Conservation (phyloP, 2,888 invertebrate species). For the Ormyrus pomaceus region DNA sequence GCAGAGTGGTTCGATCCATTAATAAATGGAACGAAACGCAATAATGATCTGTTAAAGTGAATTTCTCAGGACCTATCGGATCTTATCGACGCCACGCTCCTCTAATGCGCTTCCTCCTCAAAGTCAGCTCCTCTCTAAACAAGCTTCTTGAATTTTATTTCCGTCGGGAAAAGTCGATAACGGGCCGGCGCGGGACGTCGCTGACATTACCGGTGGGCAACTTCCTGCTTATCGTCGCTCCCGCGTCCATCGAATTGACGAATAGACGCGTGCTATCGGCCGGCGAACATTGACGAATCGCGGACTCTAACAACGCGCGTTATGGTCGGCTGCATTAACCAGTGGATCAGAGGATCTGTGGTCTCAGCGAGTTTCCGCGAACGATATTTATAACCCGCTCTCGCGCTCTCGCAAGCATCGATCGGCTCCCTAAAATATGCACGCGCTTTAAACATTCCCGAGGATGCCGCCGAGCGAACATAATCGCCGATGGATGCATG, state of each 20-base stretch:
- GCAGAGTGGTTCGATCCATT: too few species aligned
- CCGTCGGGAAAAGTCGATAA: too few species aligned
- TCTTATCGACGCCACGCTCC: too few species aligned
- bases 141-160: too few species aligned
- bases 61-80: too few species aligned
- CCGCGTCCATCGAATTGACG: slow-evolving; percentile 65
- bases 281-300: slow-evolving; percentile 15
- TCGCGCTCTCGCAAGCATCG: neutral
- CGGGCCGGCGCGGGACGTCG: too few species aligned
- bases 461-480: neutral
- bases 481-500: neutral
- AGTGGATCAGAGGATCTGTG: neutral
- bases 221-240: slow-evolving; percentile 57
- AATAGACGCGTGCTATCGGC: slow-evolving; percentile 62
- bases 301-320: too few species aligned
- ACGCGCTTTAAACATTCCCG: neutral
- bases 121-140: too few species aligned
- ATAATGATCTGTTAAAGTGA: too few species aligned
- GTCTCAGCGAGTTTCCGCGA: neutral
- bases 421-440: slow-evolving; percentile 21
- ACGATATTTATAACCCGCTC: slow-evolving; percentile 2
- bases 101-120: too few species aligned
- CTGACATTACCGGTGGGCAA: too few species aligned
- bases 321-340: slow-evolving; percentile 9
- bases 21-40: too few species aligned